Conservation (phyloP, 30 jellyfish, hydroid and myxozoan species). For the Pelagia noctiluca region DNA sequence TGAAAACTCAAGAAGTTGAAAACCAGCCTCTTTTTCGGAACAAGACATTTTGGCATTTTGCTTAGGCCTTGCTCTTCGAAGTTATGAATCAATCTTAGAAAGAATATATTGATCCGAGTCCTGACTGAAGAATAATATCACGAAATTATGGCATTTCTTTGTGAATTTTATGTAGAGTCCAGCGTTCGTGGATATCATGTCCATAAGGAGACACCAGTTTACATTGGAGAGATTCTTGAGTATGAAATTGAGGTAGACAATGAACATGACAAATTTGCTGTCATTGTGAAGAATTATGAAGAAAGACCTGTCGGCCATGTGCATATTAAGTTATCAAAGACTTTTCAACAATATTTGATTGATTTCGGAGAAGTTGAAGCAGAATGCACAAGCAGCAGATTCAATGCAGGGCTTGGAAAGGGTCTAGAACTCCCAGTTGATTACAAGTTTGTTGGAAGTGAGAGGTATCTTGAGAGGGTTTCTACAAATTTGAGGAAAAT, state of each 20-base stretch:
- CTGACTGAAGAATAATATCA: neutral
- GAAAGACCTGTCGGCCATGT: conserved; percentile 36
- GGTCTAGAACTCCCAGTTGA: conserved; percentile 46
- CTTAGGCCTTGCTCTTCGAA: neutral
- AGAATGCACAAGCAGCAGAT: conserved; percentile 37
- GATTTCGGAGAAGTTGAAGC: conserved; percentile 27
- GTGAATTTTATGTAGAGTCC: conserved; percentile 22
- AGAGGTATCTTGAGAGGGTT: conserved; percentile 29
- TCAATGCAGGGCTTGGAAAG: conserved; percentile 29
- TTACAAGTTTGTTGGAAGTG: conserved; percentile 40
- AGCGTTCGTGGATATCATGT: conserved; percentile 39
- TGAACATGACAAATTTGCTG: too few relatives aligned
- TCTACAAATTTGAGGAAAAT: conserved; percentile 11
- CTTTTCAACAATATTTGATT: conserved; percentile 15
- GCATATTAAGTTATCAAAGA: neutral
- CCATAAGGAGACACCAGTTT: conserved; percentile 27
- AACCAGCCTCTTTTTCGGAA: neutral
- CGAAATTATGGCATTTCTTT: neutral
- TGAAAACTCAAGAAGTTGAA: too few relatives aligned
- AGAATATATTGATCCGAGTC: neutral
- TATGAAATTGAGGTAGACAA: too few relatives aligned
- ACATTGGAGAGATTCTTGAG: conserved; percentile 21
- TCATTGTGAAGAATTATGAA: conserved; percentile 12
- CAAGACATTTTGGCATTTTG: neutral
- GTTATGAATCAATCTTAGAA: too few relatives aligned